Base-by-base conservation (phyloP, 2,888 invertebrate genomes). In the Rhingia rostrata region DNA sequence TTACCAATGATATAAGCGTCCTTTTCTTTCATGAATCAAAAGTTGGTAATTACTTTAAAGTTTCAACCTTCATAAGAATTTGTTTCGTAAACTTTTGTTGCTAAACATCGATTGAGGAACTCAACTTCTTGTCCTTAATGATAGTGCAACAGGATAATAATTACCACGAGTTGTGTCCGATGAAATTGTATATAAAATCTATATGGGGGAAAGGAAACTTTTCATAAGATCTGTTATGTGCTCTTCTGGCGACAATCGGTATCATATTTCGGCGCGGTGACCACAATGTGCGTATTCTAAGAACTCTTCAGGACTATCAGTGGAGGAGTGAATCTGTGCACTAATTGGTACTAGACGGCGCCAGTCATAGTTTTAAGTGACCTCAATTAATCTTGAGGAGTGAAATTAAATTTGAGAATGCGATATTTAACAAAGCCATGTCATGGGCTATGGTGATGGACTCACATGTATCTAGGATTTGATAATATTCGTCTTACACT, bases 221-320 rank as follows among this genome's bases (percentile, higher is more conserved):
- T 60, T 72, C 51, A 53, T 56, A 22, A 35, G 70, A 51, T 22
- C 22, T 47, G 43, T 30, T n/a, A 54, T 54, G 41, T 58, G 10
- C 67, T 63, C 22, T 22, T 22, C 45, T 83, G 83, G 83, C 83
- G 83, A 83, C 83, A 69, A 69, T 33, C 22, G 22, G 56, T 56
- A 83, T 83, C 83, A 53, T 51, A 83, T 83, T 83, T 83, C 83
- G 83, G 83, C 83, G 83, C 83, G 83, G 73, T 69, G 73, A 79
- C 73, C 67, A 45, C 58, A 67, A 78, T 73, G 60, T 74, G 58
- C 32, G 37, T 33, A 9, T 43, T 6, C 39, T 33, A 7, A 6
- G 61, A 70, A 22, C 45, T 39, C 30, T 9, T 60, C 56, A 39
- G 39, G 49, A 43, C 32, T 33, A 53, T 69, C 53, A 69, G 43